A percentile compares a stretch with the other conserved stretches of the same genome.
Evolutionary conservation across 2,113 vertebrate species (phyloP).

Genomic region (Tychaedon coryphoeus): DNA sequence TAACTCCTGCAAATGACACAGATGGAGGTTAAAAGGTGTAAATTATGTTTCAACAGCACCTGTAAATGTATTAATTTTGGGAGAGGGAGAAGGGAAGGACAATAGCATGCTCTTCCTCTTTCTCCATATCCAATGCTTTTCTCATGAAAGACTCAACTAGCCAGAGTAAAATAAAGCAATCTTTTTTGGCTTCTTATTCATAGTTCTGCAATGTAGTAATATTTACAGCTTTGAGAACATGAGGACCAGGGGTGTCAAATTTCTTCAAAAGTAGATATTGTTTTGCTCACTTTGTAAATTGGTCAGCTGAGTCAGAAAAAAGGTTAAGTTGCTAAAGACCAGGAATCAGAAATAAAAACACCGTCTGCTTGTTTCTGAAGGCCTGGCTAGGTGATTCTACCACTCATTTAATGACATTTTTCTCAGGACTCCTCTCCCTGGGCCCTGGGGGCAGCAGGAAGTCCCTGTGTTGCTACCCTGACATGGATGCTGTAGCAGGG

Average conservation of each 20-base stretch:
- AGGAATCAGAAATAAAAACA: neutral
- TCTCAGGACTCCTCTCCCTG: neutral
- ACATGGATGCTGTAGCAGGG: accelerated
- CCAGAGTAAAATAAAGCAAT: neutral
- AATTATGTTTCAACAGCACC: slow-evolving; percentile 13
- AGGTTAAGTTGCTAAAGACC: neutral
- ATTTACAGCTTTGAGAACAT: neutral
- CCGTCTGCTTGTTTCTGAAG: neutral
- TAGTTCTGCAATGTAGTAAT: neutral
- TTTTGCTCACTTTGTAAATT: neutral
- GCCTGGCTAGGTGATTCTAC: neutral
- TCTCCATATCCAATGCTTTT: neutral
- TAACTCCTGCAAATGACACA: slow-evolving; percentile 27
- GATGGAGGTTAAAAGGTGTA: slow-evolving; percentile 2
- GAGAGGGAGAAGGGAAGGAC: neutral
- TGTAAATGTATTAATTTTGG: slow-evolving; percentile 22
- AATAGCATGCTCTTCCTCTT: neutral
- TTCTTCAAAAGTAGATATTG: neutral
- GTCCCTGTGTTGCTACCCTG: neutral
- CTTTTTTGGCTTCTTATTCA: neutral
- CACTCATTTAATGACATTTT: neutral
- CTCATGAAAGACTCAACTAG: neutral
- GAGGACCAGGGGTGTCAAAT: neutral
- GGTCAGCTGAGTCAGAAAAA: neutral
- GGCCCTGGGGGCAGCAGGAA: neutral